Evolutionary conservation across 2,888 invertebrate species (phyloP).

Genomic region (Agrochola lota): DNA sequence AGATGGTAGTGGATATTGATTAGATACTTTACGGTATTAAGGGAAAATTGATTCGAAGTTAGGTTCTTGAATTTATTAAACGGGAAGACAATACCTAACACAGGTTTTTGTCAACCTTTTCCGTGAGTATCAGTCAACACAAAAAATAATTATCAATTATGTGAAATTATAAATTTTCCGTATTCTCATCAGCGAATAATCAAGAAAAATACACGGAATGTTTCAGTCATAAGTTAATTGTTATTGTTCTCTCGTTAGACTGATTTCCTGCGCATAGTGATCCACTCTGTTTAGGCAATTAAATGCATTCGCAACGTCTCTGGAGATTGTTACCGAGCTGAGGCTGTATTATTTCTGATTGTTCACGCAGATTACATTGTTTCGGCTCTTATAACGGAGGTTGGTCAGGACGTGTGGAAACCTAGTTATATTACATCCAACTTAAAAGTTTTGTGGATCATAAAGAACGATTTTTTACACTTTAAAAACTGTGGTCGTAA

Average conservation of each 20-base stretch:
- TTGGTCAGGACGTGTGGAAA: constrained; percentile 48
- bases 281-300: constrained; percentile 64
- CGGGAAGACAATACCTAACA: background rate
- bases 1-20: constrained; percentile 13
- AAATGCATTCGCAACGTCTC: constrained; percentile 67
- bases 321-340: constrained; percentile 57
- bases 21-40: background rate
- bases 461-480: background rate
- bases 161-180: background rate
- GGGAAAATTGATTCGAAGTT: background rate
- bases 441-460: constrained; percentile 15
- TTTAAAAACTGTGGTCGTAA: constrained; percentile 12
- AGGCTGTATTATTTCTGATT: constrained; percentile 68
- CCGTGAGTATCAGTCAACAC: background rate
- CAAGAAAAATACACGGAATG: background rate
- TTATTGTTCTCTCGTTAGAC: constrained; percentile 41
- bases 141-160: background rate
- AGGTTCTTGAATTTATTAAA: background rate
- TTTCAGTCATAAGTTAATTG: constrained; percentile 29
- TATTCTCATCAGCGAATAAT: background rate
- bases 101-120: background rate
- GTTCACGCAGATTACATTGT: constrained; percentile 72
- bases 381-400: constrained; percentile 60
- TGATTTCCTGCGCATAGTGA: constrained; percentile 55
- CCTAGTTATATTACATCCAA: constrained; percentile 30